Evolutionary conservation across 2,113 vertebrate species (phyloP).

Genomic region (Oreotrochilus melanogaster): DNA sequence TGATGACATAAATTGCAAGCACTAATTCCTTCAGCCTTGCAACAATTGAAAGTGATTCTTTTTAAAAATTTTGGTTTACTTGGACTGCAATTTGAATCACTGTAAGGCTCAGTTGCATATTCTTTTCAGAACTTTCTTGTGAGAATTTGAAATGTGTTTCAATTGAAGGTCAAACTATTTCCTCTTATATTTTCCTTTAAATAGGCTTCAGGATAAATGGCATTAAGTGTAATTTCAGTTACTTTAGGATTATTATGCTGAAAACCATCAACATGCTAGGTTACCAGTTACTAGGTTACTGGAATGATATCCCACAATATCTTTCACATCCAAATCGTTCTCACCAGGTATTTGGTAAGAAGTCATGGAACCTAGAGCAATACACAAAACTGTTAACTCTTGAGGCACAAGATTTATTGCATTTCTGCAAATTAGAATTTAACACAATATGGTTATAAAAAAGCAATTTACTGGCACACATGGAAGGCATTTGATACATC

Average conservation of each 20-base stretch:
- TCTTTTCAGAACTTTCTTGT: neutral
- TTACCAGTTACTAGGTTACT: neutral
- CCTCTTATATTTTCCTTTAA: neutral
- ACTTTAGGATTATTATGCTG: neutral
- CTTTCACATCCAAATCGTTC: neutral
- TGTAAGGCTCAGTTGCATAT: neutral
- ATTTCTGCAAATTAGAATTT: neutral
- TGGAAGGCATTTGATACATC: neutral
- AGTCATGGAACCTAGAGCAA: neutral
- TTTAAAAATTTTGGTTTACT: neutral
- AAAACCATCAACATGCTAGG: neutral
- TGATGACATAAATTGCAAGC: neutral
- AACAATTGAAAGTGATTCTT: neutral
- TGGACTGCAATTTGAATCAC: neutral
- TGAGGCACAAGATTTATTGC: neutral
- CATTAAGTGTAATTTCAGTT: neutral
- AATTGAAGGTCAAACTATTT: neutral
- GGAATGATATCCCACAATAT: neutral
- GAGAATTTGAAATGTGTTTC: neutral
- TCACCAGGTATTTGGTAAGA: neutral
- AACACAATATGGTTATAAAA: neutral
- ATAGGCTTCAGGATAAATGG: neutral
- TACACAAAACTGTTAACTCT: neutral
- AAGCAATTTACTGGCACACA: neutral
- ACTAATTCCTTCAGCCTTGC: neutral